Base-by-base conservation (phyloP, 1,140 invertebrate species). In the Drosophila suzukii region DNA sequence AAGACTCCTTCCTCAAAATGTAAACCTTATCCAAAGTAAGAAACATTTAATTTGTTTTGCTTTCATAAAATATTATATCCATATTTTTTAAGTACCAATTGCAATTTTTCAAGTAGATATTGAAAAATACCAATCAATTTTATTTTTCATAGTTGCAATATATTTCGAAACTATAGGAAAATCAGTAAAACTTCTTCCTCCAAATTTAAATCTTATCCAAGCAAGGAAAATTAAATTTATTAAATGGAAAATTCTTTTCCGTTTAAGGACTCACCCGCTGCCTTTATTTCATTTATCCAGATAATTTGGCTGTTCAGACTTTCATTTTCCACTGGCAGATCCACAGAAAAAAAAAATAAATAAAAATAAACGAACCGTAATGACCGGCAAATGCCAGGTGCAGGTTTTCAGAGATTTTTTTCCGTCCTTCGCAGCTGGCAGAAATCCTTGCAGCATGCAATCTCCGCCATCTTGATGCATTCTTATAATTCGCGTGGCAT, bases 361-460 rank as follows among this genome's bases (percentile, higher is more conserved):
- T 5, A 6, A 7, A 11, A 3, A 27, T 8, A 20, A 20, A 10
- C 15, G 27, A 20, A 12, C 43, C 13, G 41, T 70, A 70, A 68
- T 47, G 66, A 71, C 32, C 53, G 12, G 13, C 30, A 27, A 27
- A 47, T 70, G 67, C 43, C 67, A 71, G 67, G 67, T 72, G 65
- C 68, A 71, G 53, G 12, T 27, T 43, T 70, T 71, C 66, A 72
- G 53, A 58, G 67, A 57, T 71, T 71, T 13, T 13, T 34, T 32
- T 34, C 7, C 8, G 32, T 0, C 1, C 12, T 13, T 43, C 11
- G n/a, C 50, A 36, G 5, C 15, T 36, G 50, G 32, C 32, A 53
- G n/a, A 44, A 44, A 44, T 62, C 50, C 30, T 44, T 62, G 60
- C 53, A 58, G 44, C 68, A 71, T 72, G 68, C 68, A 71, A 71